Evolutionary conservation across 2,113 vertebrate species (phyloP), one percentile per base, ranked within the genome.

Genomic region (Cochlearius cochlearius): DNA sequence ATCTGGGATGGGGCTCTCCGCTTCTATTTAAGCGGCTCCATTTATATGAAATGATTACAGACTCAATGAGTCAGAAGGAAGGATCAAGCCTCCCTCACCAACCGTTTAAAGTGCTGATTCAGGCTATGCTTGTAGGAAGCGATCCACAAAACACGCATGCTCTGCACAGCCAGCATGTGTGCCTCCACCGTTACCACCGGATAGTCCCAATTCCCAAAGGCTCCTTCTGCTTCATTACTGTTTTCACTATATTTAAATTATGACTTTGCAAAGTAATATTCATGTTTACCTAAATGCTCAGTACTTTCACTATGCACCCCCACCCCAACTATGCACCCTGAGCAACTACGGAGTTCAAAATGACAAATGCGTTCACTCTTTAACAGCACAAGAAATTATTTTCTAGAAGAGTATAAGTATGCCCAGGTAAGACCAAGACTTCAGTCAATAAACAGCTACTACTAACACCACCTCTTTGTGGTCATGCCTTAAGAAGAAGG

Each of bases 101-200:
- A 1, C 3, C 10, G 2, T 39, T 30, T 56, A 49, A 80, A 72
- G 56, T 0, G 0, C 53, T 73, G 75, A 79, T 15, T 79, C 75
- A 73, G 59, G 62, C 50, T 34, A 19, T 47, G 47, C 6, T 47
- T 18, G 47, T 9, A 59, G 56, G 74, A 85, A 90, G 77, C 1
- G 2, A 69, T 13, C 43, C 69, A 12, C 36, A 73, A 16, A 68
- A 2, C 20, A n/a, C 45, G 7, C 1, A 4, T 0, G 5, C 26
- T 16, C 32, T 2, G 20, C 64, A 50, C 38, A 55, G 73, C 20
- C 1, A 0, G 2, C 7, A 49, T 7, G 38, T 0, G 0, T 69
- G 72, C 45, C 59, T 69, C 72, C 0, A 0, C 4, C 0, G 66
- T 29, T 53, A 52, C 23, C 21, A 68, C 8, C 1, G 0, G 5